Conservation (phyloP, 2,888 invertebrate genomes). For the Caenorhabditis sp. region DNA sequence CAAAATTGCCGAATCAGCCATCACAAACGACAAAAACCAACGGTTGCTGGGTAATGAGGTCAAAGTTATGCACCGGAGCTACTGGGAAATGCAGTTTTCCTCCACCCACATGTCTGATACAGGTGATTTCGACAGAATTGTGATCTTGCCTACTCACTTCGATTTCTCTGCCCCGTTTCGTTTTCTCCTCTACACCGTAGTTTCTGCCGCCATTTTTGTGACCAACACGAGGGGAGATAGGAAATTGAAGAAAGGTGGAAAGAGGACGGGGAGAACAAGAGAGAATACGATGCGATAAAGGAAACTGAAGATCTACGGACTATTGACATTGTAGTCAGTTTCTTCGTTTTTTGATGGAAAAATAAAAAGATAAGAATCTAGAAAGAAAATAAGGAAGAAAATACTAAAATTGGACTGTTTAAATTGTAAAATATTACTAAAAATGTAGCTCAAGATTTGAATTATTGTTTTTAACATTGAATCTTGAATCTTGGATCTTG, state of each 20-base stretch:
- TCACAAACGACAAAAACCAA: neutral
- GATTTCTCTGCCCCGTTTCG: neutral
- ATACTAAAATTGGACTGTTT: too few relatives aligned
- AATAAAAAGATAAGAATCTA: too few relatives aligned
- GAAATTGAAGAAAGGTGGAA: neutral
- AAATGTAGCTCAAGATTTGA: too few relatives aligned
- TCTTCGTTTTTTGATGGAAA: too few relatives aligned
- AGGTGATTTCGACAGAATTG: slow-evolving; percentile 2
- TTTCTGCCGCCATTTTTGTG: slow-evolving; percentile 53
- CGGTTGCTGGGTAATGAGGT: neutral
- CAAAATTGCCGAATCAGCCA: neutral
- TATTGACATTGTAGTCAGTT: neutral
- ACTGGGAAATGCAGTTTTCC: too few relatives aligned
- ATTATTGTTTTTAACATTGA: too few relatives aligned
- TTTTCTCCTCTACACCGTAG: slow-evolving; percentile 13
- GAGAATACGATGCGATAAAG: slow-evolving; percentile 6
- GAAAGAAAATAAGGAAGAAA: too few relatives aligned
- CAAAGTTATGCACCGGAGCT: too few relatives aligned
- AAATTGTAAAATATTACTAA: too few relatives aligned
- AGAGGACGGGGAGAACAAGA: neutral
- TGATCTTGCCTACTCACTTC: slow-evolving; percentile 3
- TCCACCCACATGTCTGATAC: too few relatives aligned
- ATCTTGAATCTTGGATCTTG: too few relatives aligned
- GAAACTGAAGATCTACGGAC: neutral
- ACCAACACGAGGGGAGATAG: slow-evolving; percentile 9